phyloP scores from a whole-genome alignment of 2,113 vertebrate genomes.

The Propithecus coquereli region DNA sequence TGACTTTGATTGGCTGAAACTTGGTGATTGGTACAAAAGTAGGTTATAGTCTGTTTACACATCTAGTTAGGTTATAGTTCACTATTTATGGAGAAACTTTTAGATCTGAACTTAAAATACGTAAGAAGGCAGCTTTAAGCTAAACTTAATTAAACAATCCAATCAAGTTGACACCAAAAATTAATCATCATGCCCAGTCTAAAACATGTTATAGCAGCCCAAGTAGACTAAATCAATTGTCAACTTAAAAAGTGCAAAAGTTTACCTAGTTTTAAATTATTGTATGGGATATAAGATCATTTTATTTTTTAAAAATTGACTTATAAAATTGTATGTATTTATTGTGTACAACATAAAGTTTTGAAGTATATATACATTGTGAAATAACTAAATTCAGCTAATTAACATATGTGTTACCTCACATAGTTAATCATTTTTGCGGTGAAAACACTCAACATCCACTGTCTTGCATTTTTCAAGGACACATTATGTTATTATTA shows the following conservation, averaged over 20 bases:
- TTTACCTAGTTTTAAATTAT: background rate
- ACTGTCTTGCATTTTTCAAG: background rate
- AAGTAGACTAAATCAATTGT: background rate
- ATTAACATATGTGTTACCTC: background rate
- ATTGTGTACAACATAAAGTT: background rate
- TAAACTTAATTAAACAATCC: too few species aligned
- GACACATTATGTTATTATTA: background rate
- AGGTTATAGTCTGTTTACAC: too few species aligned
- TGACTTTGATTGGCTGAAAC: too few species aligned
- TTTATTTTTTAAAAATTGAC: background rate
- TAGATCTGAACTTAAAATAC: too few species aligned
- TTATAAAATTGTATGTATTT: background rate
- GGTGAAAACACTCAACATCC: background rate
- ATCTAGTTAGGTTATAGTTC: too few species aligned
- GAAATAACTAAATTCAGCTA: background rate
- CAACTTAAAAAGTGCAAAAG: background rate
- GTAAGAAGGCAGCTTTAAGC: too few species aligned
- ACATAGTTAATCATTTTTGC: background rate
- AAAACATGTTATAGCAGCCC: background rate
- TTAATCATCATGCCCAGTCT: fast-evolving
- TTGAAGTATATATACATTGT: background rate
- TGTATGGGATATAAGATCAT: background rate
- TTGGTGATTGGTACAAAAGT: too few species aligned
- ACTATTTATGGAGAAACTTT: too few species aligned
- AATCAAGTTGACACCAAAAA: background rate